Evolutionary conservation across 2,113 vertebrate genomes (phyloP).

Genomic region (Lipotes vexillifer): DNA sequence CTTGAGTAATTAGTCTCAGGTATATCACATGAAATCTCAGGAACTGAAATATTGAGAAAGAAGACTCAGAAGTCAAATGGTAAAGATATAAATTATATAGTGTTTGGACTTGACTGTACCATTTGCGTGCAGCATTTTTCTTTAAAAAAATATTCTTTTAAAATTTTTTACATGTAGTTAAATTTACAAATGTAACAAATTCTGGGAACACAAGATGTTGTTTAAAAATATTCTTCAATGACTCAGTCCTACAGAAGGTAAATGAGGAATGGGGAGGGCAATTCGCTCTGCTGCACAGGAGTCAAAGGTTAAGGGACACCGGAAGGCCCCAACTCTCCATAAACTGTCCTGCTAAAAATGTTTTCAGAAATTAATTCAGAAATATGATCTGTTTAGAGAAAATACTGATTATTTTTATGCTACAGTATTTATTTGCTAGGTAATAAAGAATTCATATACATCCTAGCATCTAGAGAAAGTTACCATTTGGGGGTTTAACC

Average conservation of each 20-base stretch:
- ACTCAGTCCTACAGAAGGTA: conserved; percentile 61
- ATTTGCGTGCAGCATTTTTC: background rate
- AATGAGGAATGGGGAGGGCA: conserved; percentile 52
- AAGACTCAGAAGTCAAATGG: background rate
- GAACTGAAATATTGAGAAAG: background rate
- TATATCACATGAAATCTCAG: background rate
- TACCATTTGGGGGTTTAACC: background rate
- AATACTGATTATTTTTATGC: background rate
- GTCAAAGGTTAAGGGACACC: conserved; percentile 4
- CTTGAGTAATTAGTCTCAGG: background rate
- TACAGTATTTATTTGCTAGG: background rate
- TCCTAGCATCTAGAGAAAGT: background rate
- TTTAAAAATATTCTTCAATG: conserved; percentile 63
- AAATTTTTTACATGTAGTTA: conserved; percentile 44
- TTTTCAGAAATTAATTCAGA: conserved; percentile 35
- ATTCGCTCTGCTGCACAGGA: conserved; percentile 46
- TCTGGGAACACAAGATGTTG: conserved; percentile 64
- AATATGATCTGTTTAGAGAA: background rate
- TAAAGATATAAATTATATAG: background rate
- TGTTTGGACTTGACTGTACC: background rate
- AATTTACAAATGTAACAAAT: conserved; percentile 73
- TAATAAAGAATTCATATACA: background rate
- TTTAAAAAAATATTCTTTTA: background rate
- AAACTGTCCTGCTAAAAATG: conserved; percentile 44
- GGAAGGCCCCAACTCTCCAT: conserved; percentile 24